phyloP scores from a whole-genome alignment of 1,140 invertebrate genomes.

The Glossosoma conforme region DNA sequence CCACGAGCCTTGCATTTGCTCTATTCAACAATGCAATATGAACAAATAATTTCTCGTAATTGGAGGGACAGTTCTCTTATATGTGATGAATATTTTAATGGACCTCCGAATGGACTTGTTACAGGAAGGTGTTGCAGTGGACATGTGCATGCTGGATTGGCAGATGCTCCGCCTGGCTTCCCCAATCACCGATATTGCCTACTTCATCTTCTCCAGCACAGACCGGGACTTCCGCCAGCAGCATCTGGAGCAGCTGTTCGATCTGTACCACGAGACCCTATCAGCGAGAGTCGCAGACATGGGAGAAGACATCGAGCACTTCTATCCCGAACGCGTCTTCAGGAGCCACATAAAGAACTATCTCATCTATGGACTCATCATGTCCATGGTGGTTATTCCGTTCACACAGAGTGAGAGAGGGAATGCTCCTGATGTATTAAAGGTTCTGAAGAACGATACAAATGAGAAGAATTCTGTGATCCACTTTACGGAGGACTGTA shows the following conservation, averaged over 20 bases:
- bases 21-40: too few relatives aligned
- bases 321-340: slow-evolving; percentile 12
- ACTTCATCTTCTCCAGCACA: slow-evolving; percentile 19
- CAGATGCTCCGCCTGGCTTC: slow-evolving; percentile 13
- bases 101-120: too few relatives aligned
- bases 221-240: slow-evolving; percentile 8
- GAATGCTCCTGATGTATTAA: slow-evolving; percentile 1
- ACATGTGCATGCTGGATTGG: slow-evolving; percentile 25
- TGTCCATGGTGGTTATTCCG: slow-evolving; percentile 9
- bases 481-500: too few relatives aligned
- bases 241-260: slow-evolving; percentile 12
- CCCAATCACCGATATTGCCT: slow-evolving; percentile 17
- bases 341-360: slow-evolving; percentile 11
- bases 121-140: slow-evolving; percentile 16
- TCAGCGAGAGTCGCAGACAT: slow-evolving; percentile 1
- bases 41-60: too few relatives aligned
- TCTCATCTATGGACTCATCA: slow-evolving; percentile 14
- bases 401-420: slow-evolving; percentile 3
- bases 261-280: slow-evolving; percentile 23
- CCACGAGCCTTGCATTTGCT: too few relatives aligned
- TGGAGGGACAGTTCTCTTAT: too few relatives aligned
- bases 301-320: slow-evolving; percentile 14
- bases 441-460: background rate
- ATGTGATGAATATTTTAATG: too few relatives aligned
- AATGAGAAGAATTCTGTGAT: too few relatives aligned